Evolutionary conservation across 1,140 invertebrate genomes (phyloP).

Genomic region (Pachyrhynchus sulphureomaculatus): DNA sequence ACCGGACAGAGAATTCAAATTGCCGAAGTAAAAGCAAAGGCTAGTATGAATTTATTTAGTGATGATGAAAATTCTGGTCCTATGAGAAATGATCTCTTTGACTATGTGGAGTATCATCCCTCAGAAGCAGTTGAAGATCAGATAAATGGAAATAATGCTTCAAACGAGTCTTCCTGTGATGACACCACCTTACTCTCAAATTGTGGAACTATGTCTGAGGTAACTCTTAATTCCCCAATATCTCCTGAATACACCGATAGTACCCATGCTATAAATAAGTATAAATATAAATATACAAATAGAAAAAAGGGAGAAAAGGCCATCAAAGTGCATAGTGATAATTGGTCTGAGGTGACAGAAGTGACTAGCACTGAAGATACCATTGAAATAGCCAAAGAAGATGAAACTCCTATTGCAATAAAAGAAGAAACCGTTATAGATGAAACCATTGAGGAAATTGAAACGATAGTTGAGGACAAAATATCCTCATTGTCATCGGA

Average conservation of each 20-base stretch:
- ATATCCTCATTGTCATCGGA: not conserved
- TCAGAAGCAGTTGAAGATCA: slow-evolving; percentile 37
- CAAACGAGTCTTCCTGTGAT: slow-evolving; percentile 43
- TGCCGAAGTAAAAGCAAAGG: slow-evolving; percentile 37
- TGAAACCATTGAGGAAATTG: not conserved
- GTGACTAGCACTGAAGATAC: slow-evolving; percentile 46
- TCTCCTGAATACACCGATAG: slow-evolving; percentile 41
- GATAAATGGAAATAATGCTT: slow-evolving; percentile 41
- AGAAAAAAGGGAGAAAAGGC: slow-evolving; percentile 44
- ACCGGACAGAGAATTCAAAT: slow-evolving; percentile 44
- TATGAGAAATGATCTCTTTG: slow-evolving; percentile 44
- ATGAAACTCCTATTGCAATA: slow-evolving; percentile 23
- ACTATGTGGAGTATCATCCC: slow-evolving; percentile 44
- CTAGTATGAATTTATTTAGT: slow-evolving; percentile 44
- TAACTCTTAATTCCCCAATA: slow-evolving; percentile 48
- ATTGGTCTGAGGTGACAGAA: slow-evolving; percentile 35
- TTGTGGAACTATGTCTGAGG: slow-evolving; percentile 49
- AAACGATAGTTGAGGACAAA: not conserved
- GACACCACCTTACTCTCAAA: slow-evolving; percentile 48
- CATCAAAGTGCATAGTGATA: slow-evolving; percentile 29
- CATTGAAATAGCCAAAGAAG: slow-evolving; percentile 38
- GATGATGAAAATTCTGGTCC: slow-evolving; percentile 49
- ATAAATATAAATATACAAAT: slow-evolving; percentile 50
- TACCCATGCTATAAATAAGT: slow-evolving; percentile 44
- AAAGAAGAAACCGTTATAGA: slow-evolving; percentile 22